Conservation (phyloP, 2,888 invertebrate genomes). For the Ischnus inquisitorius region DNA sequence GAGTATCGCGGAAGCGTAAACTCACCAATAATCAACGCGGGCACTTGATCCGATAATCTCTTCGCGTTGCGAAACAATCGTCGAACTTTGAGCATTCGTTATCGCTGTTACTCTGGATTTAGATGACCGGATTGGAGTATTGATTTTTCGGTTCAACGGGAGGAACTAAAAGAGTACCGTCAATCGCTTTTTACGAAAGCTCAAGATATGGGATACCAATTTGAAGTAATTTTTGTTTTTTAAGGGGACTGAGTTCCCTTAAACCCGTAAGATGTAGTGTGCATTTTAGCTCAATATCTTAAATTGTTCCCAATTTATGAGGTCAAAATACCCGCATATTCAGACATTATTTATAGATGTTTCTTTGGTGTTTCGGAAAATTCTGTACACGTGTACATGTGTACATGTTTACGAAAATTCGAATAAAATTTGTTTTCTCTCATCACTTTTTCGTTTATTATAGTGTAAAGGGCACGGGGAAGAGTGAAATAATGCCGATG, state of each 20-base stretch:
- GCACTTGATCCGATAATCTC: background rate
- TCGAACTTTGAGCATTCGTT: background rate
- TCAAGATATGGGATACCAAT: too few relatives aligned
- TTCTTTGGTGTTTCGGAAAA: background rate
- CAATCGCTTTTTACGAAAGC: background rate
- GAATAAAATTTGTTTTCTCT: background rate
- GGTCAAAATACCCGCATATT: too few relatives aligned
- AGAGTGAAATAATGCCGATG: background rate
- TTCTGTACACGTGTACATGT: background rate
- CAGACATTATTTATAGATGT: too few relatives aligned
- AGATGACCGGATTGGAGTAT: background rate
- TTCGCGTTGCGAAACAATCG: background rate
- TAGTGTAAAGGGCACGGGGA: background rate
- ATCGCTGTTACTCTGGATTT: background rate
- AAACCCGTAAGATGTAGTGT: too few relatives aligned
- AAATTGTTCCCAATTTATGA: too few relatives aligned
- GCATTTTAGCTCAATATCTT: too few relatives aligned
- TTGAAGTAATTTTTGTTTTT: background rate
- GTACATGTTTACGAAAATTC: background rate
- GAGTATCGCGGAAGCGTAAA: conserved; percentile 15
- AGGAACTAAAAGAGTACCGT: background rate
- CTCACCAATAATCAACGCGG: background rate
- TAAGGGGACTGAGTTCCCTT: too few relatives aligned
- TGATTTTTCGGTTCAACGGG: background rate
- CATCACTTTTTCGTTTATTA: background rate